Conservation (phyloP, 1,140 invertebrate genomes). For the Bombus confusus region DNA sequence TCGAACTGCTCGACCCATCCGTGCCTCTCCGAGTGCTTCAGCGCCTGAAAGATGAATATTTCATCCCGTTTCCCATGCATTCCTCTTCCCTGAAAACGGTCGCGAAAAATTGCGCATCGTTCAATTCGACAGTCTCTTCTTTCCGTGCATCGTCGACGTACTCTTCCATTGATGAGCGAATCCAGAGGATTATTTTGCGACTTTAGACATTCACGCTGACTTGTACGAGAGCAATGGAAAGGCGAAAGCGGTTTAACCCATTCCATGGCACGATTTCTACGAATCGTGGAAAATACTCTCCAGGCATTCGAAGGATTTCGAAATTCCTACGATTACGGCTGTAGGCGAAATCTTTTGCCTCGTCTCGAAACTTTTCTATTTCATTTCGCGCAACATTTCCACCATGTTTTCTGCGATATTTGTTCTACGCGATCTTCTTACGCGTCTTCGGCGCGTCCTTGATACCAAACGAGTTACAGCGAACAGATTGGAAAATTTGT, state of each 20-base stretch:
- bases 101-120: conserved; percentile 25
- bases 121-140: no score
- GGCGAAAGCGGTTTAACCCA: no score
- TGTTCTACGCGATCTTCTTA: background rate
- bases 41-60: conserved; percentile 64
- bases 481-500: no score
- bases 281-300: no score
- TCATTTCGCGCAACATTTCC: no score
- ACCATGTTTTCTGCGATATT: background rate
- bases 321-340: no score
- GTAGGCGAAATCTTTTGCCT: background rate
- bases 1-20: conserved; percentile 89
- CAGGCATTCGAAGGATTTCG: no score
- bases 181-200: background rate
- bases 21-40: conserved; percentile 78
- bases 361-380: background rate
- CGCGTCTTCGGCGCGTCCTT: no score
- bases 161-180: background rate
- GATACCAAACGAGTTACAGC: no score
- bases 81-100: background rate
- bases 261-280: no score
- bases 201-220: background rate
- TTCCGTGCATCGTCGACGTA: background rate
- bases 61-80: background rate
- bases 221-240: background rate